Evolutionary conservation across 2,797 vertebrate species (phyloP).

Genomic region (Mus minutoides): DNA sequence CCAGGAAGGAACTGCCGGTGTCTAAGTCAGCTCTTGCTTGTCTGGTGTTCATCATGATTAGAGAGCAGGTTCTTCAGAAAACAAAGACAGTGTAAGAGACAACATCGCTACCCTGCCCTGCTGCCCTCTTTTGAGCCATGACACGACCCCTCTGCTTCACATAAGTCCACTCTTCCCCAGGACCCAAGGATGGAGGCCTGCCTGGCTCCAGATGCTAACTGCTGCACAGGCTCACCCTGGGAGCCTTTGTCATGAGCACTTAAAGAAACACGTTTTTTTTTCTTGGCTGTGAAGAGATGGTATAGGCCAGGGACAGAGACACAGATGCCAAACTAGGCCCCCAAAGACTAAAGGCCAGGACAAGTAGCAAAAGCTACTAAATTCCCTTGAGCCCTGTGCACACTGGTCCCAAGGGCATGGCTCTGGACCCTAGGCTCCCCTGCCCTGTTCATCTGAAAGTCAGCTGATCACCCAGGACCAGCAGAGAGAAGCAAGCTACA

Average conservation of each 20-base stretch:
- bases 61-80: neutral
- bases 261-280: neutral
- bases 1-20: neutral
- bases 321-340: neutral
- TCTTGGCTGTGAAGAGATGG: neutral
- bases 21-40: neutral
- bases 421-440: neutral
- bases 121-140: neutral
- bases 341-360: slow-evolving; percentile 19
- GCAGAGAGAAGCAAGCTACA: slow-evolving; percentile 65
- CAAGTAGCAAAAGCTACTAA: slow-evolving; percentile 47
- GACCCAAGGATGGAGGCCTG: neutral
- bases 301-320: neutral
- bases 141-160: neutral
- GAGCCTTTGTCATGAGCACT: neutral
- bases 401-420: neutral
- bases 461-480: slow-evolving; percentile 66
- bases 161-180: too few relatives aligned
- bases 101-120: neutral
- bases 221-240: neutral
- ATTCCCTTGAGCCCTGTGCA: neutral
- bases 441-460: slow-evolving; percentile 61
- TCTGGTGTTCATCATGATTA: neutral
- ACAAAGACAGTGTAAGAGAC: neutral
- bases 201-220: neutral